Conservation (phyloP, 2,888 invertebrate genomes). For the Hypena proboscidalis region DNA sequence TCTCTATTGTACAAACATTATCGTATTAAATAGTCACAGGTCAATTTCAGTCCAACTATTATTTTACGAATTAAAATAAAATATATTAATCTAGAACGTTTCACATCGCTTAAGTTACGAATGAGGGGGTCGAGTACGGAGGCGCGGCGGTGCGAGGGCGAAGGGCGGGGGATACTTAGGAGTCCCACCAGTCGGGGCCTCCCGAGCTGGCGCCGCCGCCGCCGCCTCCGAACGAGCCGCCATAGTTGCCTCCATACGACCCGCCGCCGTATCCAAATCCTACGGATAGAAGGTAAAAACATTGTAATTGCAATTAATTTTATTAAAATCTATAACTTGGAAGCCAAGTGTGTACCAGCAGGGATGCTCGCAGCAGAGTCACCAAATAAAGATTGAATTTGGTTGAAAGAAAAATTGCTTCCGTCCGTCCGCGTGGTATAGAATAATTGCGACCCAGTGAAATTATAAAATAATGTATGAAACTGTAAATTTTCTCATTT, state of each 20-base stretch:
- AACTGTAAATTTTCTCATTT: too few species aligned
- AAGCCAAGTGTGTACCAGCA: too few species aligned
- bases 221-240: conserved; percentile 77
- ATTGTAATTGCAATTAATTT: too few species aligned
- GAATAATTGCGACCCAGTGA: too few species aligned
- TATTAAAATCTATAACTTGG: too few species aligned
- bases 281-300: conserved; percentile 32
- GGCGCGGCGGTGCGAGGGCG: conserved; percentile 44
- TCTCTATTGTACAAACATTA: conserved; percentile 53
- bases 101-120: conserved; percentile 54
- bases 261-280: conserved; percentile 76
- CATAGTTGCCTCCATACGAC: conserved; percentile 76
- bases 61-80: conserved; percentile 57
- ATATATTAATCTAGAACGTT: conserved; percentile 54
- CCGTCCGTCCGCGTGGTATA: too few species aligned
- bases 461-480: too few species aligned
- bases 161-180: conserved; percentile 56
- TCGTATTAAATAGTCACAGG: conserved; percentile 63
- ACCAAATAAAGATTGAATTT: too few species aligned
- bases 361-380: too few species aligned
- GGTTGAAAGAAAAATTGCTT: too few species aligned
- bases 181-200: conserved; percentile 82
- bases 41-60: conserved; percentile 73
- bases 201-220: conserved; percentile 77
- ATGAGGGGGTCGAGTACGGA: conserved; percentile 37